Base-by-base conservation (phyloP, 37 sponge, comb jelly and placozoan genomes). In the Agelas oroides region DNA sequence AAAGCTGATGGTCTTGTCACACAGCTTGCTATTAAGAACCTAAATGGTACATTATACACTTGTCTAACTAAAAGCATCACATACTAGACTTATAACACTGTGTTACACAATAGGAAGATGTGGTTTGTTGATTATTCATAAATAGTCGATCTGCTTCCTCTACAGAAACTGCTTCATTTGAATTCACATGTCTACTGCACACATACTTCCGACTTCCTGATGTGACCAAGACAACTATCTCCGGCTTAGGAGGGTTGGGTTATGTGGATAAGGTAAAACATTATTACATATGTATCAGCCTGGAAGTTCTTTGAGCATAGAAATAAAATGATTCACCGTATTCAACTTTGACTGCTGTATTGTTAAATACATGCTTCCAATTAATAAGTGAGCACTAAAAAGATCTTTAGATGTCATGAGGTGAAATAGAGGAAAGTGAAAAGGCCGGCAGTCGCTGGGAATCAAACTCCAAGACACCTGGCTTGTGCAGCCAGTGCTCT, bases 191-290 rank as follows among this genome's bases (percentile, higher is more conserved):
- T 60, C 81, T 97, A 17, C 80, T 97, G 23, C 97, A 97, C 59
- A 94, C 97, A 23, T 97, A 97, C 70, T 95, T 97, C 67, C 62
- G 71, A 34, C 58, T 92, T 16, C 81, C 85, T 35, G 91, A 97
- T 71, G 79, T 97, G 55, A 60, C 84, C 25, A 89, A 92, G 64
- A 76, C 79, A 2, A 92, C 95, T 20, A 76, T 97, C 25, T 89
- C 95, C 69, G 97, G 95, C n/a, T 75, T 97, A 0, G 67, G 86
- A 34, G 87, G 86, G 21, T 77, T 89, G 0, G 69, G 53, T 24
- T 94, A 88, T 53, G 73, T 90, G 25, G 97, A 97, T 73, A 97
- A 94, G 92, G 95, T 90, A 55, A 14, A n/a, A n/a, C n/a, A n/a
- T n/a, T n/a, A 38, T 62, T 3, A 0, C 13, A 13, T 31, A 59